These are phyloP conservation scores for Adelges cooleyi DNA, from an alignment of 1,140 invertebrate genomes.

Conservation along the genomic window DNA sequence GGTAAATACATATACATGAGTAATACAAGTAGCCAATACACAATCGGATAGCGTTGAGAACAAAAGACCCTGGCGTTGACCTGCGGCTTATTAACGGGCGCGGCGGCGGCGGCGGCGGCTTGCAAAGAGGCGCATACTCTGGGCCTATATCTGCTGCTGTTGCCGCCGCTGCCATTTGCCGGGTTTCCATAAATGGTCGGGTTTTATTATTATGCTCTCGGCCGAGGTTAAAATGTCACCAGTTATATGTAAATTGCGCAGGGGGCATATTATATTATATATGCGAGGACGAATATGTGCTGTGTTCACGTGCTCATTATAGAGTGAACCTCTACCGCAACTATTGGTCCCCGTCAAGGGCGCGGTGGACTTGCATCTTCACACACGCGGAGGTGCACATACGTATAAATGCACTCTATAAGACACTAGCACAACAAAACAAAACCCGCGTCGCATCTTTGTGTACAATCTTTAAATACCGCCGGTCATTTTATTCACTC, in stretches of 20 bases:
- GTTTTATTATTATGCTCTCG: conserved; percentile 18
- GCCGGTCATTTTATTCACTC: too few relatives aligned
- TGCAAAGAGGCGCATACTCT: neutral
- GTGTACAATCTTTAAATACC: too few relatives aligned
- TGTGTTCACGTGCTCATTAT: conserved; percentile 15
- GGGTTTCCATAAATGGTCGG: conserved; percentile 24
- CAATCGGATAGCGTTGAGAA: conserved; percentile 24
- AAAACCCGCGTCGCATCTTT: too few relatives aligned
- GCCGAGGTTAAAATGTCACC: conserved; percentile 20
- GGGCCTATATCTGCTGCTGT: neutral
- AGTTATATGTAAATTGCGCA: conserved; percentile 13
- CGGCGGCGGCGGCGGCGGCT: neutral
- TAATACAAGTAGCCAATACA: conserved; percentile 24
- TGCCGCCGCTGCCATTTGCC: neutral
- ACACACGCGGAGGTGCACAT: too few relatives aligned
- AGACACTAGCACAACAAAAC: too few relatives aligned
- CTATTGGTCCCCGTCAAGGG: neutral
- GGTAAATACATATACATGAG: conserved; percentile 3
- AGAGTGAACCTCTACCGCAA: neutral
- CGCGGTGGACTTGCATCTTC: conserved; percentile 14
- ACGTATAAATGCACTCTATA: too few relatives aligned
- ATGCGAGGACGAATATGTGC: conserved; percentile 20
- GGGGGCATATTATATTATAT: neutral
- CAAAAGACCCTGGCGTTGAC: conserved; percentile 16
- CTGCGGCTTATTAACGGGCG: neutral